Percentiles rank a stretch among this genome's conserved stretches.
phyloP scores from a whole-genome alignment of 2,888 invertebrate species.

The Euspilapteryx auroguttella region DNA sequence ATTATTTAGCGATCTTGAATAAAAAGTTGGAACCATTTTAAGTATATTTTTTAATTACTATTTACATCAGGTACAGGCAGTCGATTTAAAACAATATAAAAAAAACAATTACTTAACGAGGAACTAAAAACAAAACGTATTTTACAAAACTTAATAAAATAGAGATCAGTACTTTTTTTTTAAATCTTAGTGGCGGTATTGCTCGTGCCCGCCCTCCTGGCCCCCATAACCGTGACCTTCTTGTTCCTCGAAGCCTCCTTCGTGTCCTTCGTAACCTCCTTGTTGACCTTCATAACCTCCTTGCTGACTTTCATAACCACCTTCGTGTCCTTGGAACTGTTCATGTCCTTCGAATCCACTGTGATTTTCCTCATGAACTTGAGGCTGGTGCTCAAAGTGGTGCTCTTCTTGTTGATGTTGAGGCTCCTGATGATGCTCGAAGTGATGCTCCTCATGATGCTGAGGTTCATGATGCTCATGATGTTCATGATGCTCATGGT shows the following conservation, averaged over 20 bases:
- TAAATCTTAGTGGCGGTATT: slow-evolving; percentile 18
- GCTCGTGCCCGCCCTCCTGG: slow-evolving; percentile 6
- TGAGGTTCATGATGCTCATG: neutral
- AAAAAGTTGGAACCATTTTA: too few relatives aligned
- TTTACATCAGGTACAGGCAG: slow-evolving; percentile 52
- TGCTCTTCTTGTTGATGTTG: slow-evolving; percentile 5
- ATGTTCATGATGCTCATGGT: slow-evolving; percentile 18
- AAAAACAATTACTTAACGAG: slow-evolving; percentile 25
- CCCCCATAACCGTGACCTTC: slow-evolving; percentile 10
- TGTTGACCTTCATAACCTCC: slow-evolving; percentile 11
- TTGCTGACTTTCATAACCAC: slow-evolving; percentile 8
- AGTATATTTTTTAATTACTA: too few relatives aligned
- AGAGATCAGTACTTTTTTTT: slow-evolving; percentile 50
- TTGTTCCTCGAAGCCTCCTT: slow-evolving; percentile 6
- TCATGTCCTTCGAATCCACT: neutral
- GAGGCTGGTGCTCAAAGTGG: slow-evolving; percentile 4
- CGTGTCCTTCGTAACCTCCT: slow-evolving; percentile 1
- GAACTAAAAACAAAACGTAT: slow-evolving; percentile 50
- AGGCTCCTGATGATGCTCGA: slow-evolving; percentile 2
- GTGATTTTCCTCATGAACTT: slow-evolving; percentile 7
- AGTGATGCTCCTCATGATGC: slow-evolving; percentile 9
- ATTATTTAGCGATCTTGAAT: too few relatives aligned
- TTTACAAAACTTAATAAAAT: slow-evolving; percentile 34
- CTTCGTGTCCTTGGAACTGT: slow-evolving; percentile 15
- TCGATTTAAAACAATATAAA: slow-evolving; percentile 23